A percentile compares a stretch with the other conserved stretches of the same genome.
phyloP scores from a whole-genome alignment of 2,888 invertebrate genomes.

The Nemotelus nigrinus region DNA sequence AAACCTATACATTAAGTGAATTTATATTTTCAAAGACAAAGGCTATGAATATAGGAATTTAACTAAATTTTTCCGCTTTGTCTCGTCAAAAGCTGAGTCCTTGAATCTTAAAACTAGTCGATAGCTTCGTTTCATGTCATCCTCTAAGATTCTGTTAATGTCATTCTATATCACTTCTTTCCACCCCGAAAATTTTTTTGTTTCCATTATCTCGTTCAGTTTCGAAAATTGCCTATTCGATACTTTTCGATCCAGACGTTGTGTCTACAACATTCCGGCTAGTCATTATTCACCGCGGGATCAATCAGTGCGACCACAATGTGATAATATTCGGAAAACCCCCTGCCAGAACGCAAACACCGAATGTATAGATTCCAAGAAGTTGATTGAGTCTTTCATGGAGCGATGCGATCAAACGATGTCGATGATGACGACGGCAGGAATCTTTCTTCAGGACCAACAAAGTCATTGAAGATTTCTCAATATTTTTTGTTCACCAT shows the following conservation, averaged over 20 bases:
- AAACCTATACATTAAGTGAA: too few species aligned
- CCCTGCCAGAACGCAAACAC: slow-evolving; percentile 17
- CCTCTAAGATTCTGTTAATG: too few species aligned
- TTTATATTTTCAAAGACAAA: too few species aligned
- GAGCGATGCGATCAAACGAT: slow-evolving; percentile 3
- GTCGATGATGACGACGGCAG: slow-evolving; percentile 29
- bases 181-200: too few species aligned
- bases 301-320: slow-evolving; percentile 28
- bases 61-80: too few species aligned
- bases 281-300: slow-evolving; percentile 29
- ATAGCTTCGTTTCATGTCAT: too few species aligned
- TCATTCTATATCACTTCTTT: too few species aligned
- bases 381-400: slow-evolving; percentile 36
- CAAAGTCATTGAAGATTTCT: slow-evolving; percentile 23
- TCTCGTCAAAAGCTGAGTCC: too few species aligned
- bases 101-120: too few species aligned
- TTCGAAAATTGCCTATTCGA: not conserved
- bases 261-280: slow-evolving; percentile 1
- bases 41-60: too few species aligned
- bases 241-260: not conserved
- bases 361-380: slow-evolving; percentile 6
- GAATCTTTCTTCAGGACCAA: slow-evolving; percentile 11
- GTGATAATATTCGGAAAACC: slow-evolving; percentile 21
- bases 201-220: not conserved
- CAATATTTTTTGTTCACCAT: too few species aligned